A percentile compares a stretch with the other conserved stretches of the same genome.
phyloP scores from a whole-genome alignment of 92 coral and sea anemone species.

The Nematostella vectensis region DNA sequence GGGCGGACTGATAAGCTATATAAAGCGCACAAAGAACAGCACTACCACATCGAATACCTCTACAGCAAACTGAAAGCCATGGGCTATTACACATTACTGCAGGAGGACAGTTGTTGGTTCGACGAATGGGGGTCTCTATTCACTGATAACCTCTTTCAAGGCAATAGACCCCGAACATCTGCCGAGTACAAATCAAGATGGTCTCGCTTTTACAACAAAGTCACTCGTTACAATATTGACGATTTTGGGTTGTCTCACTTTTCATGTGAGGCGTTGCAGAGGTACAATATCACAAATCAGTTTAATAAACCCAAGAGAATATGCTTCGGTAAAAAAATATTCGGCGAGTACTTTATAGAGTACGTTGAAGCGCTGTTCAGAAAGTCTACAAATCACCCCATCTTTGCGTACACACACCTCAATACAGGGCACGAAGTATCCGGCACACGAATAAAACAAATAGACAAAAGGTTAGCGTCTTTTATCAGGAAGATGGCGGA shows the following conservation, averaged over 20 bases:
- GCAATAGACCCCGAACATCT: constrained; percentile 33
- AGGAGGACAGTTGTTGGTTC: constrained; percentile 96
- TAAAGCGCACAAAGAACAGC: constrained; percentile 49
- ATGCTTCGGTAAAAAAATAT: constrained; percentile 66
- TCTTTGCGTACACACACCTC: constrained; percentile 72
- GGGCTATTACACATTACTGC: constrained; percentile 75
- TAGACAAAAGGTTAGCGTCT: constrained; percentile 58
- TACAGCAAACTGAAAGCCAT: constrained; percentile 49
- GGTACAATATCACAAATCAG: constrained; percentile 78
- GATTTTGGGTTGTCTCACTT: constrained; percentile 90
- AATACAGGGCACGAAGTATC: constrained; percentile 82
- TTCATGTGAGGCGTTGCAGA: constrained; percentile 62
- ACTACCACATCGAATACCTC: constrained; percentile 62
- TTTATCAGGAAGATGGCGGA: constrained; percentile 57
- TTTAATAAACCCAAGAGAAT: constrained; percentile 76
- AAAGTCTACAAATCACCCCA: background rate
- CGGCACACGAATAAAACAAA: constrained; percentile 71
- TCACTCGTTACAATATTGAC: constrained; percentile 48
- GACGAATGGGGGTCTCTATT: constrained; percentile 91
- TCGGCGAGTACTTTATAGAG: constrained; percentile 66
- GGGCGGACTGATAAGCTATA: constrained; percentile 67
- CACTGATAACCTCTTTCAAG: constrained; percentile 70
- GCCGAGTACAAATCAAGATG: constrained; percentile 51
- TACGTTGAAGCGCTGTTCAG: constrained; percentile 45
- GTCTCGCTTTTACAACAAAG: constrained; percentile 41